Evolutionary conservation across 2,113 vertebrate genomes (phyloP), one percentile per base, ranked within the genome.

Genomic region (Aldabrachelys gigantea): DNA sequence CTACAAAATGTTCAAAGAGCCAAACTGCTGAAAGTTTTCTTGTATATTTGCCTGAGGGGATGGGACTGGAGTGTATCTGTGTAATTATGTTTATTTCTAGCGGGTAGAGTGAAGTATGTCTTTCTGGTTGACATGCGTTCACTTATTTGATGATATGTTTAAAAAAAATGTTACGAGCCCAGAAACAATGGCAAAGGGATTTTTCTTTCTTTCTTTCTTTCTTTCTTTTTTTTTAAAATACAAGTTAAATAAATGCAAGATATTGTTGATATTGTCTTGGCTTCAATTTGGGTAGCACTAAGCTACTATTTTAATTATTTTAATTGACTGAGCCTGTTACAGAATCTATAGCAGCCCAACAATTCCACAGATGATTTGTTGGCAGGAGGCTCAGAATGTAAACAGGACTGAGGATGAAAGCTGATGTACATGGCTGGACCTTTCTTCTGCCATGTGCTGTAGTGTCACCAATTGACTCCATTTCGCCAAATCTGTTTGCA

Each of bases 331-430:
- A 96, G 93, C 89, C 93, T 84, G 24, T n/a, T 92, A 81, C 81
- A 95, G 93, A 92, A 94, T 85, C 83, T 96, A 93, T 92, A 93
- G 93, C 87, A 95, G 87, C 31, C 92, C 95, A 96, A 91, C 93
- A 97, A 96, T 93, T 89, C 95, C 87, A 94, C 85, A n/a, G 95
- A 95, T 97, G 95, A 97, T 97, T 94, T 94, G 95, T 92, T 95
- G 93, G 95, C 93, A 96, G 93, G 78, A 79, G 93, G 96, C 92
- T 95, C 89, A 92, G 90, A 96, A 97, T 97, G 92, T 96, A 97
- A 97, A 97, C 95, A 97, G 96, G 95, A 96, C 83, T 89, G 1
- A 4, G 83, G 93, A 31, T 91, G 94, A 76, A 92, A 94, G 96
- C 94, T 89, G 95, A 95, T 93, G 95, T 92, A 89, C 89, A 49